A percentile compares a stretch with the other conserved stretches of the same genome.
phyloP scores from a whole-genome alignment of 1,140 invertebrate genomes.

The Ectropis grisescens region DNA sequence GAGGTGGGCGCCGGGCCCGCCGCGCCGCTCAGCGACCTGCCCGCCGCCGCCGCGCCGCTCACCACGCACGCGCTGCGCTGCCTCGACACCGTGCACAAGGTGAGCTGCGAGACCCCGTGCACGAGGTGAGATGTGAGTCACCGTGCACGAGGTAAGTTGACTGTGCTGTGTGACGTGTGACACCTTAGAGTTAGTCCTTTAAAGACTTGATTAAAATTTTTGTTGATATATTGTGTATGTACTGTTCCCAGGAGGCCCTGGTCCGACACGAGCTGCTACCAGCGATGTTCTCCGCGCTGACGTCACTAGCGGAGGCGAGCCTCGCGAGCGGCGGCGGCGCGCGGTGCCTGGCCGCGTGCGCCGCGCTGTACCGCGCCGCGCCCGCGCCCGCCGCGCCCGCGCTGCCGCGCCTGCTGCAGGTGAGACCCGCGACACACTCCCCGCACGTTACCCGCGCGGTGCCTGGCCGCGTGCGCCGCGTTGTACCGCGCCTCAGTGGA shows the following conservation, averaged over 20 bases:
- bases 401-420: conserved; percentile 73
- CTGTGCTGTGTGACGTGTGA: too few species aligned
- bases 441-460: too few species aligned
- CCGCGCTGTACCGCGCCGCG: conserved; percentile 86
- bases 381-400: conserved; percentile 82
- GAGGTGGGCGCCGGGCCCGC: conserved; percentile 84
- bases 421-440: conserved; percentile 5
- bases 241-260: conserved; percentile 75
- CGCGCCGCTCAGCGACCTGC: conserved; percentile 86
- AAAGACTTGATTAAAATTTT: too few species aligned
- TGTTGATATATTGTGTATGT: too few species aligned
- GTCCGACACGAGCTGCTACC: conserved; percentile 74
- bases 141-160: too few species aligned
- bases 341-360: conserved; percentile 84
- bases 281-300: conserved; percentile 83
- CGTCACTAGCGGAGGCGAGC: conserved; percentile 55
- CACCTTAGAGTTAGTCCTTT: too few species aligned
- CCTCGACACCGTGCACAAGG: conserved; percentile 49
- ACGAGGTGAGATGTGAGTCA: too few species aligned
- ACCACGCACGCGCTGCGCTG: conserved; percentile 46
- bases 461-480: conserved; percentile 84
- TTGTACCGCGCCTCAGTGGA: conserved; percentile 89
- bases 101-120: conserved; percentile 4
- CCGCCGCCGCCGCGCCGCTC: conserved; percentile 78
- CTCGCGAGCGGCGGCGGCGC: conserved; percentile 16